Base-by-base conservation (phyloP, 35 echinoderm and acorn worm species). In the Holothuria glaberrima region DNA sequence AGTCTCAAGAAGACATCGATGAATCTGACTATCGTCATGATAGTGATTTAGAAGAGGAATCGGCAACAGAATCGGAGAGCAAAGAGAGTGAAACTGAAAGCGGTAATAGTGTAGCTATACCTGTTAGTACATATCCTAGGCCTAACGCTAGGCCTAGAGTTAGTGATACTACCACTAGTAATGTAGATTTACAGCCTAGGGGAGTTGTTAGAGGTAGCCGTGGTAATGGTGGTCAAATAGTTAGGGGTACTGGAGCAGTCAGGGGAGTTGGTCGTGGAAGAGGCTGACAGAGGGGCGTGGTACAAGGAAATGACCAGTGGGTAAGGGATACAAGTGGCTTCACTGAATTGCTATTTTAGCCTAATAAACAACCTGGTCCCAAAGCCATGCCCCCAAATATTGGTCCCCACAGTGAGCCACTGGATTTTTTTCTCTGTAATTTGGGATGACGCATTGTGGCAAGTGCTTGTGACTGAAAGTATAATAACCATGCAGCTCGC, bases 381-480 rank as follows among this genome's bases (percentile, higher is more conserved):
- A n/a, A 83, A 83, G 56, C 61, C 52, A 56, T 56, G 28, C 41
- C 80, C 52, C 13, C 80, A 54, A 83, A 29, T 83, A 83, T 83
- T 48, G 30, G 56, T 83, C 25, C 25, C 10, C 38, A 83, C 50
- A 83, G 80, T 83, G 18, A 9, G 5, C 80, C 80, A 83, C 80
- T 83, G 44, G 44, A 83, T 54, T 56, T 54, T n/a, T 83, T 83
- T 83, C 21, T n/a, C 12, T 58, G 2, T 83, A 83, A 13, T 83
- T 21, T 56, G 12, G 80, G 80, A 83, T 83, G 80, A 48, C 52
- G 46, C 80, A 83, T 58, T 83, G 46, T 83, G 80, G 80, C 41
- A 83, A 83, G 9, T 83, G 29, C 80, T 83, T 29, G 52, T 83
- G 56, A 83, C 80, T 83, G 80, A 83, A 83, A 83, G 34, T 29